Evolutionary conservation across 2,888 invertebrate genomes (phyloP).

Genomic region (Ochlodes sylvanus): DNA sequence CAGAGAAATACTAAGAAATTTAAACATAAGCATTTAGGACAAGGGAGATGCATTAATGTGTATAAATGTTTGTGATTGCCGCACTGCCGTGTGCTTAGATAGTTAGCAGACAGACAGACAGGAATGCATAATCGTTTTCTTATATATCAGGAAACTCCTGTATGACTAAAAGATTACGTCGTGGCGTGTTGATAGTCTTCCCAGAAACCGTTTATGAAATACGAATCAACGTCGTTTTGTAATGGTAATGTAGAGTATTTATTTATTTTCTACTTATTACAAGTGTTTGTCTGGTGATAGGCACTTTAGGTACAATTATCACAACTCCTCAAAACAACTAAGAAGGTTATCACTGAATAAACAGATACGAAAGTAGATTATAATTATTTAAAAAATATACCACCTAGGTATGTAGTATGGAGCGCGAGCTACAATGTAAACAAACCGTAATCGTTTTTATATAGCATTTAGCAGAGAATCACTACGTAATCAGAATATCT

Average conservation of each 20-base stretch:
- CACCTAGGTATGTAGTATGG: background rate
- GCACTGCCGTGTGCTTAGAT: slow-evolving; percentile 16
- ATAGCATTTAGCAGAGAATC: background rate
- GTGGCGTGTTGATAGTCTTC: slow-evolving; percentile 20
- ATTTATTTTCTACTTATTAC: background rate
- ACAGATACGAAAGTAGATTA: slow-evolving; percentile 12
- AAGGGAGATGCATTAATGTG: slow-evolving; percentile 34
- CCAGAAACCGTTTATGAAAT: background rate
- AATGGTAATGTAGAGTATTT: background rate
- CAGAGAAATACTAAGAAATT: slow-evolving; percentile 16
- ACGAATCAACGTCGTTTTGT: background rate
- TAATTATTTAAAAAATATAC: background rate
- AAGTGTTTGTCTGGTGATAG: background rate
- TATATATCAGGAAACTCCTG: slow-evolving; percentile 36
- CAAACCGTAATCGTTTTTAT: background rate
- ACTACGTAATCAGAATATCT: background rate
- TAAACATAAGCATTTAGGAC: slow-evolving; percentile 9
- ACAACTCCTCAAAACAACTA: slow-evolving; percentile 7
- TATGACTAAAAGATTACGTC: slow-evolving; percentile 37
- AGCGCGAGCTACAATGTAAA: background rate
- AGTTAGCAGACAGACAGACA: slow-evolving; percentile 38
- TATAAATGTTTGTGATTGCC: slow-evolving; percentile 30
- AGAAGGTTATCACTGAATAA: slow-evolving; percentile 12
- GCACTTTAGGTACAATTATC: background rate
- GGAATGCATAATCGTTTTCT: slow-evolving; percentile 36